These are phyloP conservation scores for Chloropsis cyanopogon DNA, from an alignment of 2,113 vertebrate species.

Conservation along the genomic window DNA sequence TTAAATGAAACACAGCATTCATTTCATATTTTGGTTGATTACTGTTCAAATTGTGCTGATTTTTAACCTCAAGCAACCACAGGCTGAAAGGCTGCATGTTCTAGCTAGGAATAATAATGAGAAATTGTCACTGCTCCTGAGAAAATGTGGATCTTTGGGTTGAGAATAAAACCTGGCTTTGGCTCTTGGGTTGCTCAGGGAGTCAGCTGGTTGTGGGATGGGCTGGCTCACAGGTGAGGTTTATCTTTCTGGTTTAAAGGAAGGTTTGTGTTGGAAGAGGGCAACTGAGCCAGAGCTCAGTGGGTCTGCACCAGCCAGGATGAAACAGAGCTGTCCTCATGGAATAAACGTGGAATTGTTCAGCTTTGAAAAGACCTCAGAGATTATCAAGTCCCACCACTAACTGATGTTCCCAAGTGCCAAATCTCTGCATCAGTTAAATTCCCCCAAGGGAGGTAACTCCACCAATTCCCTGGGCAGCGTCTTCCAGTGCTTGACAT, in stretches of 20 bases:
- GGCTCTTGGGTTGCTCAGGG: background rate
- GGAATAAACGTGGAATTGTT: background rate
- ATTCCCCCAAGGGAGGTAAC: background rate
- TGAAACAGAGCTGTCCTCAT: background rate
- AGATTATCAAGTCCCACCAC: background rate
- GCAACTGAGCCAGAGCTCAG: background rate
- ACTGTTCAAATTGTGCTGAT: background rate
- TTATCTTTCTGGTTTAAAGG: background rate
- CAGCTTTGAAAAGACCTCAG: background rate
- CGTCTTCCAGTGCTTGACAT: background rate
- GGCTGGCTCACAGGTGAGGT: background rate
- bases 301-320: background rate
- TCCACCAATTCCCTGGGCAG: background rate
- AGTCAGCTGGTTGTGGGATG: background rate
- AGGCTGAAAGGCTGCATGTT: background rate
- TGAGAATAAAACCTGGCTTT: background rate
- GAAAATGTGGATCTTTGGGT: background rate
- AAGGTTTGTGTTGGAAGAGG: background rate
- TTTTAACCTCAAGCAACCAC: background rate
- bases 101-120: background rate
- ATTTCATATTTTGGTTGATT: background rate
- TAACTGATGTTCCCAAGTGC: background rate
- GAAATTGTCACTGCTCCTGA: background rate
- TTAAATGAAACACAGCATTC: slow-evolving; percentile 3
- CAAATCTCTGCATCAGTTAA: background rate